A percentile compares a stretch with the other conserved stretches of the same genome.
phyloP scores from a whole-genome alignment of 2,888 invertebrate species.

The Branchinecta sandiegonensis region DNA sequence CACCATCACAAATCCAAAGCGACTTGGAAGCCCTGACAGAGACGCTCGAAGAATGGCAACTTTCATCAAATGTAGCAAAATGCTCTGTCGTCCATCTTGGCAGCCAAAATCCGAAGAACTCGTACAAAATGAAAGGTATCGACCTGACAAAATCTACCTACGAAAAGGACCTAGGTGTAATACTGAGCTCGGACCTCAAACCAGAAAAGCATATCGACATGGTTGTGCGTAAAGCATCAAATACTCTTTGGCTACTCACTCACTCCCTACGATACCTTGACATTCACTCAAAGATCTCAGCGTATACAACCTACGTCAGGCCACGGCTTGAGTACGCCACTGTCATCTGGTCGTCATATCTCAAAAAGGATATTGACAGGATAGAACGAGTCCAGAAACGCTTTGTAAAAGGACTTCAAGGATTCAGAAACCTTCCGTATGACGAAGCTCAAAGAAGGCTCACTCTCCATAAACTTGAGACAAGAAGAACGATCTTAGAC shows the following conservation, averaged over 20 bases:
- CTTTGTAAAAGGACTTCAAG: no score
- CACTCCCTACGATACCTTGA: slow-evolving; percentile 9
- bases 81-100: slow-evolving; percentile 4
- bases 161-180: slow-evolving; percentile 8
- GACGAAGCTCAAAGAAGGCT: slow-evolving; percentile 8
- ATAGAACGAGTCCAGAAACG: background rate
- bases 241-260: background rate
- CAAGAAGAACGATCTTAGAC: slow-evolving; percentile 5
- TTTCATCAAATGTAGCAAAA: slow-evolving; percentile 4
- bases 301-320: slow-evolving; percentile 3
- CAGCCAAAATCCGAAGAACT: slow-evolving; percentile 3
- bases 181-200: slow-evolving; percentile 11
- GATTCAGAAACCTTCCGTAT: background rate
- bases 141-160: background rate
- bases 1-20: slow-evolving; percentile 4
- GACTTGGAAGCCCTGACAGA: slow-evolving; percentile 8
- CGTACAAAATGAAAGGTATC: slow-evolving; percentile 11
- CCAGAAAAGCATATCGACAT: background rate
- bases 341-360: background rate
- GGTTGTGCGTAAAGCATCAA: slow-evolving; percentile 14
- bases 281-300: slow-evolving; percentile 14
- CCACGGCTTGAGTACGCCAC: slow-evolving; percentile 8
- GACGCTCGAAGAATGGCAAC: slow-evolving; percentile 8
- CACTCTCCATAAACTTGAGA: slow-evolving; percentile 14
- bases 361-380: slow-evolving; percentile 8